A percentile compares a stretch with the other conserved stretches of the same genome.
phyloP scores from a whole-genome alignment of 1,140 invertebrate species.

The Globodera rostochiensis region DNA sequence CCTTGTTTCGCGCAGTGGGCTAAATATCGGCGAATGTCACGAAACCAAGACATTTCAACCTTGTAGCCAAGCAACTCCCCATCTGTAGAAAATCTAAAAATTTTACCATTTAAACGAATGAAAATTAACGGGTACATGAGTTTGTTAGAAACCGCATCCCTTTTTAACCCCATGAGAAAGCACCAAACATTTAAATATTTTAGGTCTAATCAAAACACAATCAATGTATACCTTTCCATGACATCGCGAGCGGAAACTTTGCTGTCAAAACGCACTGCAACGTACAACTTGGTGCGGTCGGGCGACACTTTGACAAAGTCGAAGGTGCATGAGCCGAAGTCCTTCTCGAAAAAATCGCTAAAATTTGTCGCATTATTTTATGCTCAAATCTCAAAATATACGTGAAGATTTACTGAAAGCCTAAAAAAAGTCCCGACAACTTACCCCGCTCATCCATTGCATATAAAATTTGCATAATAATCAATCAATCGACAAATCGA shows the following conservation, averaged over 20 bases:
- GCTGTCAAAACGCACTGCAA: constrained; percentile 44
- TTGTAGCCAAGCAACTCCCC: constrained; percentile 41
- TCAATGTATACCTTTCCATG: constrained; percentile 32
- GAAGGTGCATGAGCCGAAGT: constrained; percentile 47
- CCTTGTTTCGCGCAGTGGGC: constrained; percentile 39
- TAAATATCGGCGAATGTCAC: constrained; percentile 50
- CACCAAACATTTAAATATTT: not conserved
- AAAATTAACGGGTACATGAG: too few relatives aligned
- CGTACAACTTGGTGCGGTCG: constrained; percentile 35
- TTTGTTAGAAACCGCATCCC: too few relatives aligned
- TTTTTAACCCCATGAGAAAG: too few relatives aligned
- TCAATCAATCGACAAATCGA: not conserved
- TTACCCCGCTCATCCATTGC: not conserved
- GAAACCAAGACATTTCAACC: constrained; percentile 47
- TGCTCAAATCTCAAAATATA: constrained; percentile 28
- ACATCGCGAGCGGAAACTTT: constrained; percentile 31
- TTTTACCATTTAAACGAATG: too few relatives aligned
- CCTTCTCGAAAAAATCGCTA: constrained; percentile 49
- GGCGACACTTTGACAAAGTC: constrained; percentile 46
- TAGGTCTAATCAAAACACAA: not conserved
- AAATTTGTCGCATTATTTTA: constrained; percentile 16
- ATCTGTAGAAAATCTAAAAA: constrained; percentile 39
- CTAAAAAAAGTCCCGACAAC: not conserved
- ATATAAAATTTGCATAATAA: not conserved
- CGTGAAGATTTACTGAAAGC: too few relatives aligned